Conservation (phyloP, 2,113 vertebrate genomes). For the Pelobates fuscus region DNA sequence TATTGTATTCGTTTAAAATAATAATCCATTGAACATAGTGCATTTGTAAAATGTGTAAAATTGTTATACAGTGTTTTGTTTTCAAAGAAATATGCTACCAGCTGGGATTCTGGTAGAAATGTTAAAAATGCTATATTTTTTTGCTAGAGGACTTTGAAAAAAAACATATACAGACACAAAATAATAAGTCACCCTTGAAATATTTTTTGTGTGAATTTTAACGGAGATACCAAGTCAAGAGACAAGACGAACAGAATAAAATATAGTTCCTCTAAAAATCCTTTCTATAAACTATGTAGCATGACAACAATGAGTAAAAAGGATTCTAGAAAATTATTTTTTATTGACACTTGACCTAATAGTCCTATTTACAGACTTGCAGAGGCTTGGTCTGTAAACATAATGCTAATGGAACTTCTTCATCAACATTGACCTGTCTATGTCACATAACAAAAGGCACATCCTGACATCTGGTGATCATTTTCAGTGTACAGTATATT, state of each 20-base stretch:
- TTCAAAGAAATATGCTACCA: conserved; percentile 34
- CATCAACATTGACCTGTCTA: conserved; percentile 20
- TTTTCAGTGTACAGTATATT: conserved; percentile 48
- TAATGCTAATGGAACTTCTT: conserved; percentile 5
- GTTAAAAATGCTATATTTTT: conserved; percentile 42
- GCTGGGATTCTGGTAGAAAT: conserved; percentile 43
- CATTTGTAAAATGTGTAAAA: conserved; percentile 26
- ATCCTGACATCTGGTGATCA: conserved; percentile 36
- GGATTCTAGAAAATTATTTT: neutral
- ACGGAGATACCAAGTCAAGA: neutral
- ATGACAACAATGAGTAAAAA: neutral
- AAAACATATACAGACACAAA: neutral
- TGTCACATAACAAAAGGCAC: conserved; percentile 28
- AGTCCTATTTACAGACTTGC: conserved; percentile 10
- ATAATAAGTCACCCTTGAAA: conserved; percentile 11
- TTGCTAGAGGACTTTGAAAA: conserved; percentile 28
- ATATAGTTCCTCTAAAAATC: neutral
- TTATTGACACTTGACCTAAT: conserved; percentile 13
- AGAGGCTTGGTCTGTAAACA: neutral
- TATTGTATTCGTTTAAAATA: too few species aligned
- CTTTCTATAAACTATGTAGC: neutral
- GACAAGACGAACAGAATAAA: neutral
- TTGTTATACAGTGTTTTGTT: conserved; percentile 38
- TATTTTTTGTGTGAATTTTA: neutral
- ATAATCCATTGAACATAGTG: neutral